Evolutionary conservation across 2,113 vertebrate genomes (phyloP).

Genomic region (Myrmecobius fasciatus): DNA sequence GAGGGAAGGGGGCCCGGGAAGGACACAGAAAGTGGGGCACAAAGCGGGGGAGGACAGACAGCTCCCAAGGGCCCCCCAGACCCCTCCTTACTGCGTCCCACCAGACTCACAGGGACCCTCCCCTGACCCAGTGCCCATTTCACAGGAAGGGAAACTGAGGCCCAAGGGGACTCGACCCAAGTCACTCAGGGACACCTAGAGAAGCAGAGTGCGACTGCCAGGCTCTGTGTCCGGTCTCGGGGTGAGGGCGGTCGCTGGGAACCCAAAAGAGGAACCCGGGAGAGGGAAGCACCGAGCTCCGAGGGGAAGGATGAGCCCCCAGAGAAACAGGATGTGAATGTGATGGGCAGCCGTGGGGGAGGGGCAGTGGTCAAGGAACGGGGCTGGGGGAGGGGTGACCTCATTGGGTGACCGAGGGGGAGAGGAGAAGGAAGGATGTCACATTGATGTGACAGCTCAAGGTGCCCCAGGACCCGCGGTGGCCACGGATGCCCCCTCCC

Average conservation of each 20-base stretch:
- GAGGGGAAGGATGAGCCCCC: background rate
- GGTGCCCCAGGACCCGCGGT: background rate
- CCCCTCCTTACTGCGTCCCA: no score
- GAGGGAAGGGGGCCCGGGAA: background rate
- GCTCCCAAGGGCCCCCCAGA: no score
- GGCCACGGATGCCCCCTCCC: background rate
- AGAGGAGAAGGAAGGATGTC: background rate
- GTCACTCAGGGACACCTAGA: background rate
- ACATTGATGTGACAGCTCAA: background rate
- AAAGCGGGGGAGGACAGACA: constrained; percentile 21
- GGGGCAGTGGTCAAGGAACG: background rate
- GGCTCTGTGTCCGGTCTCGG: background rate
- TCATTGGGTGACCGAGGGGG: background rate
- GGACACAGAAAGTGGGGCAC: constrained; percentile 49
- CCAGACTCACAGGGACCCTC: background rate
- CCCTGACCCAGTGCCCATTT: background rate
- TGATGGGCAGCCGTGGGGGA: background rate
- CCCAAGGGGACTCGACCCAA: background rate
- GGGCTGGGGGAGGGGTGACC: background rate
- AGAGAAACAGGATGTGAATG: background rate
- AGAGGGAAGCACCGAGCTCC: background rate
- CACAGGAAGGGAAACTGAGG: background rate
- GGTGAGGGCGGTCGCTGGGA: background rate
- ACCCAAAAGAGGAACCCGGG: background rate
- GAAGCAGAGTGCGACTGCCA: background rate